Evolutionary conservation across 2,888 invertebrate genomes (phyloP).

Genomic region (Epirrita christyi): DNA sequence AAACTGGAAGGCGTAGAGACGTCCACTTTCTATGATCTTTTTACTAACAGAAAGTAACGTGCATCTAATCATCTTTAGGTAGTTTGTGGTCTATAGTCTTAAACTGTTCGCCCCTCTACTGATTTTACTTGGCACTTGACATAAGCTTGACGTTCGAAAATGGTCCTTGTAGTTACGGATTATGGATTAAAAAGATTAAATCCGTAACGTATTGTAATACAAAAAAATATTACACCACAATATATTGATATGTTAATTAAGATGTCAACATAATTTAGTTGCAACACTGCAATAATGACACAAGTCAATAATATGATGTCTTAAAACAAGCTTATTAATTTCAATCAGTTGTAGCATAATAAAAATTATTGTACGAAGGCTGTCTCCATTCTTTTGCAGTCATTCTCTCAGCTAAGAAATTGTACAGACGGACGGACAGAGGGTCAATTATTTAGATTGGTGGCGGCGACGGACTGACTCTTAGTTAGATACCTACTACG

Average conservation of each 20-base stretch:
- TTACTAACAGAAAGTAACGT: background rate
- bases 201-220: background rate
- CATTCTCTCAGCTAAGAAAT: slow-evolving; percentile 52
- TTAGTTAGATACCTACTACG: slow-evolving; percentile 53
- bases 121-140: too few relatives aligned
- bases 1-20: slow-evolving; percentile 61
- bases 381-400: slow-evolving; percentile 56
- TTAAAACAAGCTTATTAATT: background rate
- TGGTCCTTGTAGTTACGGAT: too few relatives aligned
- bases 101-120: too few relatives aligned
- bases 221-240: background rate
- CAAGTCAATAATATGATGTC: background rate
- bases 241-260: background rate
- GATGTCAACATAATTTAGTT: background rate
- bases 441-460: slow-evolving; percentile 85
- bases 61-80: too few relatives aligned
- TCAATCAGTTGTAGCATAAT: too few relatives aligned
- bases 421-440: slow-evolving; percentile 74
- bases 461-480: slow-evolving; percentile 65
- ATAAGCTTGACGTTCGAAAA: too few relatives aligned
- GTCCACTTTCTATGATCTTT: slow-evolving; percentile 21
- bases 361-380: slow-evolving; percentile 19
- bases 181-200: too few relatives aligned
- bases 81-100: too few relatives aligned
- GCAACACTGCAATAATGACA: slow-evolving; percentile 8